Percentiles rank a stretch among this genome's conserved stretches.
Evolutionary conservation across 2,888 invertebrate species (phyloP).

Genomic region (Rapana venosa): DNA sequence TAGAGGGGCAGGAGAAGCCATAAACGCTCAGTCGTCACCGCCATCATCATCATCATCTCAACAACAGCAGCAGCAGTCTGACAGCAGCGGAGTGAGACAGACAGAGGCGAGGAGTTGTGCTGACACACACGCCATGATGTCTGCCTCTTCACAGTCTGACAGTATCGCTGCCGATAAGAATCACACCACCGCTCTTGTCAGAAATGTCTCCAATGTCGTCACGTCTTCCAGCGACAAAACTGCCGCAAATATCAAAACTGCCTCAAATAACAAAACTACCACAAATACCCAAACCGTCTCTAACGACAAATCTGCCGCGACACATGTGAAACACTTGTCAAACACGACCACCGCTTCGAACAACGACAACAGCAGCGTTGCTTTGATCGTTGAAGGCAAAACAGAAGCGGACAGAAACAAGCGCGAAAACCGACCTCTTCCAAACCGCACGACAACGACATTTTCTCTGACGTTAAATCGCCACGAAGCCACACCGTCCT

Average conservation of each 20-base stretch:
- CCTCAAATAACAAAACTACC: neutral
- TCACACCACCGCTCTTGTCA: neutral
- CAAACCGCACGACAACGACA: neutral
- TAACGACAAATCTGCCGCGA: neutral
- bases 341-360: too few relatives aligned
- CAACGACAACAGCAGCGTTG: too few relatives aligned
- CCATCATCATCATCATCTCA: neutral
- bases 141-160: neutral
- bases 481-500: neutral
- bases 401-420: neutral
- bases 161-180: neutral
- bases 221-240: neutral
- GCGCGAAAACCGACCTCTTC: neutral
- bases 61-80: neutral
- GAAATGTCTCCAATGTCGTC: neutral
- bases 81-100: neutral
- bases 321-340: too few relatives aligned
- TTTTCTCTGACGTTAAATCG: too few relatives aligned
- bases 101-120: too few relatives aligned
- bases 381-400: too few relatives aligned
- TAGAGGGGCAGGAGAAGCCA: neutral
- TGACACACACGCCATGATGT: too few relatives aligned
- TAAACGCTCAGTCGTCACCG: neutral
- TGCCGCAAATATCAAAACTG: neutral
- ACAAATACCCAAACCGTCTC: neutral